Conservation (phyloP, 2,113 vertebrate species). For the Pygoscelis antarcticus region DNA sequence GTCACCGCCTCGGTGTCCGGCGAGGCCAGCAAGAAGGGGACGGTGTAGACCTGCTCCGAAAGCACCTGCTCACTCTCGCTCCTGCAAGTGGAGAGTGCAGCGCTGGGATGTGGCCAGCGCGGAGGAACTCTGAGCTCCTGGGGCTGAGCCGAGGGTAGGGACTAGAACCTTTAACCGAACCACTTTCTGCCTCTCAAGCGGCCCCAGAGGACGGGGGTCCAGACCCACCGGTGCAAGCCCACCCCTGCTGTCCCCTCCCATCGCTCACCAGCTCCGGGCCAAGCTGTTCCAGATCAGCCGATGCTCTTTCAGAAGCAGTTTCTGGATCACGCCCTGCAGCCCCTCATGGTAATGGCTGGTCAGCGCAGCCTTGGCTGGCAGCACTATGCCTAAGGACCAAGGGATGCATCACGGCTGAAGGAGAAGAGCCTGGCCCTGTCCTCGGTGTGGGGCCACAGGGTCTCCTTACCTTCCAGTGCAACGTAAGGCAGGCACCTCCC, state of each 20-base stretch:
- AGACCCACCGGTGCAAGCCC: neutral
- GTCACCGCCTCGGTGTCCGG: neutral
- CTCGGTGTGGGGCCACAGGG: accelerated
- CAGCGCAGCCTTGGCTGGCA: constrained; percentile 74
- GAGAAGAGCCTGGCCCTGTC: neutral
- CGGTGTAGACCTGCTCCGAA: constrained; percentile 76
- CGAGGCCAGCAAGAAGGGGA: constrained; percentile 79
- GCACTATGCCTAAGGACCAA: constrained; percentile 76
- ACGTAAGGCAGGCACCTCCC: constrained; percentile 82
- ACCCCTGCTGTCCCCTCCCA: neutral
- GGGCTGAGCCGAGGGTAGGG: neutral
- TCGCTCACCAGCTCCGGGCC: constrained; percentile 80
- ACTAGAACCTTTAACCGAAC: neutral
- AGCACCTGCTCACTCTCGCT: constrained; percentile 79
- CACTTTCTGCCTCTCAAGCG: neutral
- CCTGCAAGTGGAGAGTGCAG: constrained; percentile 66
- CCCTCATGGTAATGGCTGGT: constrained; percentile 81
- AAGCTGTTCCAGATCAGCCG: constrained; percentile 85
- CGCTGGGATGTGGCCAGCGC: accelerated
- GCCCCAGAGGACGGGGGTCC: neutral
- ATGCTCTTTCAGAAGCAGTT: constrained; percentile 82
- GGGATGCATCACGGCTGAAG: accelerated
- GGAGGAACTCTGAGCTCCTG: neutral
- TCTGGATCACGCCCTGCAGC: constrained; percentile 85
- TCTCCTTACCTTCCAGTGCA: constrained; percentile 83